Evolutionary conservation across 2,888 invertebrate genomes (phyloP).

Genomic region (Archaeoteleia sp.): DNA sequence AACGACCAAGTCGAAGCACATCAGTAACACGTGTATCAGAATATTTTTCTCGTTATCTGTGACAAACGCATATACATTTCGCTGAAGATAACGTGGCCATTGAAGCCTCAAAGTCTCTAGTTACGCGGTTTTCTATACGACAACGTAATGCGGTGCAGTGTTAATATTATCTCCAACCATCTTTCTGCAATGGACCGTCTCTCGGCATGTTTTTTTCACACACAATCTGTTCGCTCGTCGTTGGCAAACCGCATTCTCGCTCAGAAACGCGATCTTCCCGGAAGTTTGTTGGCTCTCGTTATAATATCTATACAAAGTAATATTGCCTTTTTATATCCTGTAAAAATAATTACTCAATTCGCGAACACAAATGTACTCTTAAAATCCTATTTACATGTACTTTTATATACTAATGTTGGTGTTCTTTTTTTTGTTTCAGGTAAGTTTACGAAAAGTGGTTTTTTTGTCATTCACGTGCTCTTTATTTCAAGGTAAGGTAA

Average conservation of each 20-base stretch:
- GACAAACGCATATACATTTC: constrained; percentile 24
- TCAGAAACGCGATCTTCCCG: constrained; percentile 22
- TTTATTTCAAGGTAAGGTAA: no score
- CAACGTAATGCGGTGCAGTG: constrained; percentile 26
- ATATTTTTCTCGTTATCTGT: constrained; percentile 26
- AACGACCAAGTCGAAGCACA: constrained; percentile 7
- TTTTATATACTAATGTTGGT: no score
- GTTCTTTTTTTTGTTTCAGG: no score
- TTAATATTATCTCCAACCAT: constrained; percentile 29
- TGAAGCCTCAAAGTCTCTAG: constrained; percentile 37
- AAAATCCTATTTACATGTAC: no score
- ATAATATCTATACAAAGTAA: constrained; percentile 14
- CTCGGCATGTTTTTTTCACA: constrained; percentile 1
- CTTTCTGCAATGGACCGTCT: constrained; percentile 11
- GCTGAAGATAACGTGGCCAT: constrained; percentile 29
- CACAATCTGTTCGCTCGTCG: constrained; percentile 15
- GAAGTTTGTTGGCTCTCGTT: constrained; percentile 15
- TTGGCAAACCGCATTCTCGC: constrained; percentile 25
- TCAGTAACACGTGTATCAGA: background rate
- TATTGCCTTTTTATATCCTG: no score
- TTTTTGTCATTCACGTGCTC: no score
- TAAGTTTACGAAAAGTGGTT: no score
- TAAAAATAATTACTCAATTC: no score
- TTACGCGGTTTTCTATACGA: constrained; percentile 38
- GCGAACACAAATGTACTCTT: no score